Conservation (phyloP, 2,888 invertebrate genomes). For the Xestobium rufovillosum region DNA sequence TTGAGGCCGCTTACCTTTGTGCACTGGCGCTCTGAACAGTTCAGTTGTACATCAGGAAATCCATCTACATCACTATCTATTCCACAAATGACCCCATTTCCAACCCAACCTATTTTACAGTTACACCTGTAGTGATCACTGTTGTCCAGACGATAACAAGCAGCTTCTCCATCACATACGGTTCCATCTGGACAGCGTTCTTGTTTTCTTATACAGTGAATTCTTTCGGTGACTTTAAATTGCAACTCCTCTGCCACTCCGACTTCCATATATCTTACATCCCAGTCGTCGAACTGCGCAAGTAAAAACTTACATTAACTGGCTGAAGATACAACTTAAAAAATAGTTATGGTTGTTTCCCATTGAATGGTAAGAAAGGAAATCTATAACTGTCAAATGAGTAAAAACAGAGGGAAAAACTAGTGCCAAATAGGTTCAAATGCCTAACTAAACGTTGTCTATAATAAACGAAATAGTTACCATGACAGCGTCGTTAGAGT, state of each 20-base stretch:
- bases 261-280: too few relatives aligned
- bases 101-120: slow-evolving; percentile 86
- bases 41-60: slow-evolving; percentile 73
- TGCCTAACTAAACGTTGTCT: slow-evolving; percentile 71
- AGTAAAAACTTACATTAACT: too few relatives aligned
- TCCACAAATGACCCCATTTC: slow-evolving; percentile 80
- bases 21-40: slow-evolving; percentile 65
- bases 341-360: too few relatives aligned
- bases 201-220: slow-evolving; percentile 61
- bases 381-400: too few relatives aligned
- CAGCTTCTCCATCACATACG: slow-evolving; percentile 71
- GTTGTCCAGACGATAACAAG: slow-evolving; percentile 52
- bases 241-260: too few relatives aligned
- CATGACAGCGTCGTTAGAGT: slow-evolving; percentile 70
- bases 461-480: slow-evolving; percentile 58
- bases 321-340: too few relatives aligned
- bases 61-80: slow-evolving; percentile 83
- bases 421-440: too few relatives aligned
- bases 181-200: slow-evolving; percentile 69
- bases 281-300: too few relatives aligned
- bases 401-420: too few relatives aligned
- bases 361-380: too few relatives aligned
- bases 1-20: slow-evolving; percentile 23
- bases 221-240: slow-evolving; percentile 77
- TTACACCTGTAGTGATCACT: slow-evolving; percentile 42